Evolutionary conservation across 2,113 vertebrate species (phyloP).

Genomic region (western clawed frog (Xenopus tropicalis)): UCB_Xtro_10.0 CM004443.2:190397501-190398000

Average conservation of each 20-base stretch:
- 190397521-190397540: too few species aligned
- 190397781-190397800: conserved; percentile 72
- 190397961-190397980: conserved; percentile 57
- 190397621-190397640: neutral
- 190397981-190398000: conserved; percentile 76
- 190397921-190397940: conserved; percentile 47
- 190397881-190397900: conserved; percentile 31
- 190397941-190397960: conserved; percentile 75
- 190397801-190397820: conserved; percentile 72
- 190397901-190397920: neutral
- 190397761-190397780: conserved; percentile 85
- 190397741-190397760: conserved; percentile 90
- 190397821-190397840: neutral
- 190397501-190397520: too few species aligned
- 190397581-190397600: too few species aligned
- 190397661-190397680: neutral
- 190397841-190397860: neutral
- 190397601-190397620: neutral
- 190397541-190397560: too few species aligned
- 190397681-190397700: neutral
- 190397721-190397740: conserved; percentile 97
- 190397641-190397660: too few species aligned
- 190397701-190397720: conserved; percentile 72
- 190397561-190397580: too few species aligned
- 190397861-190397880: neutral